phyloP scores from a whole-genome alignment of 2,797 vertebrate genomes.

The Cacajao melanocephalus region DNA sequence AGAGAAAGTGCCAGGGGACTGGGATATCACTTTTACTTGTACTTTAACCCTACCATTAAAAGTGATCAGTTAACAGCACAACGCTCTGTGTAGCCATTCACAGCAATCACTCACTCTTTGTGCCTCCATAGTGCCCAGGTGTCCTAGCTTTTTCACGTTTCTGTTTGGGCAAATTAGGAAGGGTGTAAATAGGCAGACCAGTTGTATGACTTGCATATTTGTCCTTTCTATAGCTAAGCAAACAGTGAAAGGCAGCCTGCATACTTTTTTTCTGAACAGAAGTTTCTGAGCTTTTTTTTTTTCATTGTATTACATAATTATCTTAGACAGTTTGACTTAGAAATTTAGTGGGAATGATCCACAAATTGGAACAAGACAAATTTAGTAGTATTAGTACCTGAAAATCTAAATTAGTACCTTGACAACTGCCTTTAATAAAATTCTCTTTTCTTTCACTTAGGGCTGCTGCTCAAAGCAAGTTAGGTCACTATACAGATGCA shows the following conservation, averaged over 20 bases:
- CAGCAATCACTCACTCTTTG: not conserved
- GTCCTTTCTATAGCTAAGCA: not conserved
- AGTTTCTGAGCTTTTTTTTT: not conserved
- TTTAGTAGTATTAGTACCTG: not conserved
- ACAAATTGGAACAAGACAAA: constrained; percentile 22
- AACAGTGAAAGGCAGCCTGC: not conserved
- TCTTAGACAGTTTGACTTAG: constrained; percentile 25
- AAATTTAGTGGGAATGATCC: constrained; percentile 7
- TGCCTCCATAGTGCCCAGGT: not conserved
- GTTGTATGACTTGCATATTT: not conserved
- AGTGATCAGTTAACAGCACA: not conserved
- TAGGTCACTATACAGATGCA: constrained; percentile 94
- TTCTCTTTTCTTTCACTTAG: constrained; percentile 81
- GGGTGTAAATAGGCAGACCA: not conserved
- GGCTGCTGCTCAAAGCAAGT: constrained; percentile 97
- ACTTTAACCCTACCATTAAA: not conserved
- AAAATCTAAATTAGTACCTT: constrained; percentile 39
- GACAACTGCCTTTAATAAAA: constrained; percentile 29
- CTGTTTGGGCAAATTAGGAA: constrained; percentile 10
- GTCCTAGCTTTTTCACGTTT: constrained; percentile 2
- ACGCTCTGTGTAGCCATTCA: not conserved
- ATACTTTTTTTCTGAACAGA: constrained; percentile 19
- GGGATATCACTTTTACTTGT: not conserved
- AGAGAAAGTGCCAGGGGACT: not conserved
- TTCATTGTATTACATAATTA: not conserved